Base-by-base conservation (phyloP, 1,140 invertebrate species). In the Melanaphis sacchari region DNA sequence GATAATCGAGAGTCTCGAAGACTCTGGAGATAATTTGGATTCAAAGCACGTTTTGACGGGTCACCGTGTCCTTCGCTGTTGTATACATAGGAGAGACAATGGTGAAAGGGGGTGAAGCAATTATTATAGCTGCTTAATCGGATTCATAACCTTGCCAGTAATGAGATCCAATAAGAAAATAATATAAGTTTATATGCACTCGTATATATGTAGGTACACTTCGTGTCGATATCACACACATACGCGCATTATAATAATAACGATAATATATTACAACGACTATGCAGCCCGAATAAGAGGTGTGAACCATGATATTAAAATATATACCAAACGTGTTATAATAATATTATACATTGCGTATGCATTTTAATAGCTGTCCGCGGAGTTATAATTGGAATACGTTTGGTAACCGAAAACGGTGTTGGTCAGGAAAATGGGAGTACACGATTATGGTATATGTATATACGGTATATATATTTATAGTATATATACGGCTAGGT, bases 61-160 rank as follows among this genome's bases (percentile, higher is more conserved):
- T 4, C 87, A 22, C n/a, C 41, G 43, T 22, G 87, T 89, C 87
- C 46, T 89, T 88, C 87, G n/a, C 87, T 6, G 31, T n/a, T 85
- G 43, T 36, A 21, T n/a, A 87, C 85, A 24, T 46, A 18, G 31
- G 18, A 43, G 31, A 54, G 38, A 89, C 87, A 89, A 89, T 89
- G 87, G 87, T 52, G 87, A 89, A 89, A 89, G 87, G 87, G 87
- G 87, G 87, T 89, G 87, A 89, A 89, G 87, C 87, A 89, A 89
- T 89, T 89, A 89, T 52, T 52, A 52, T 52, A 49, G 87, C 21
- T n/a, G 46, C 84, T 46, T 22, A 87, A 87, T 41, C 31, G 41
- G 38, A 43, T 26, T 24, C 9, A 87, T 87, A 87, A 87, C 85
- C 85, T 87, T 87, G 85, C 31, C 85, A 43, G 82, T 40, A 40